Evolutionary conservation across 2,888 invertebrate species (phyloP), one percentile per base, ranked within the genome.

Genomic region (Nomada goodeniana): DNA sequence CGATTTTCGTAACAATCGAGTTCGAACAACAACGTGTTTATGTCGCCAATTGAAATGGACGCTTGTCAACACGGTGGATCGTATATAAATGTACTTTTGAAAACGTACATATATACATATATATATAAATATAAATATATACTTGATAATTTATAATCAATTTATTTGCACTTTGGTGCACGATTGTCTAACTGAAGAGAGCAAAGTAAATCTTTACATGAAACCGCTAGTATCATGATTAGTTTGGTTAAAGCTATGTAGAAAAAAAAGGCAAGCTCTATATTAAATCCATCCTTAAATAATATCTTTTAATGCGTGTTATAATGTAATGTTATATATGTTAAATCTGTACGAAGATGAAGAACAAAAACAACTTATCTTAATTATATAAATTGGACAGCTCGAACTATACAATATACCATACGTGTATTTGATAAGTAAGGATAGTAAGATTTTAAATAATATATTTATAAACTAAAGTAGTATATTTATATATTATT

Each of bases 211-310:
- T 61, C 29, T 64, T 57, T 76, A 76, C 59, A 52, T 50, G 55
- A 72, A 63, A 76, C 53, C 50, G 47, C 70, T 76, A 53, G 57
- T 57, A 55, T 26, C 47, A 64, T 44, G 13, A 47, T 59, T 79
- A 59, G 11, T 70, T 70, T 64, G 13, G 60, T 53, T 29, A 61
- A 67, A 69, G 77, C 80, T 60, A n/a, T 47, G n/a, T 59, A 67
- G 61, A 47, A 47, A 55, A 55, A 23, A 69, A 76, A 81, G 74
- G 75, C 86, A 84, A 60, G 86, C 86, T 86, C 86, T 76, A 86
- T 86, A 86, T 86, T 86, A 86, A 86, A 81, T 86, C 76, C 55
- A 79, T 69, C 71, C 73, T 76, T 80, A 36, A 83, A 71, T 71
- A 20, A 74, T 72, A 78, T 61, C 76, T 23, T 74, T 73, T 73